Evolutionary conservation across 2,113 vertebrate genomes (phyloP).

Genomic region (Peromyscus maniculatus): DNA sequence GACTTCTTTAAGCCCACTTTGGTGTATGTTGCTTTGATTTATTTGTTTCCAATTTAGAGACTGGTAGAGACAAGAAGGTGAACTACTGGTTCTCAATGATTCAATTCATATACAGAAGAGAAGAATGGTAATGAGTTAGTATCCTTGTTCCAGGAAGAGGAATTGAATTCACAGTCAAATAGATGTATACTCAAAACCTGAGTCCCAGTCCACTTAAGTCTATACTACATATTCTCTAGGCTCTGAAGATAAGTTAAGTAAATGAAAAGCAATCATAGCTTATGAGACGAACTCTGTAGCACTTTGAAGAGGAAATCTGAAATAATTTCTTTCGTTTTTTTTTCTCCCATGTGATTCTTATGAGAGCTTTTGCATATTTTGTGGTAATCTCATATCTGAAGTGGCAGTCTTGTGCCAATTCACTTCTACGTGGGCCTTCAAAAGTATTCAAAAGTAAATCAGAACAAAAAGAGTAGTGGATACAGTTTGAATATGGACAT

Average conservation of each 20-base stretch:
- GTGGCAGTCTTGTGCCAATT: not conserved
- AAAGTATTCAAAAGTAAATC: not conserved
- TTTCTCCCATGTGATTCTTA: not conserved
- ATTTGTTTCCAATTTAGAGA: constrained; percentile 43
- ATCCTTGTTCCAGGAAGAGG: not conserved
- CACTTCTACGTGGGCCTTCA: not conserved
- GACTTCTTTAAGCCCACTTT: not conserved
- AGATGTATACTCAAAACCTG: constrained; percentile 26
- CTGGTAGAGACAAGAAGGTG: not conserved
- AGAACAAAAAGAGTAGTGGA: not conserved
- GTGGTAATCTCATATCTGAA: not conserved
- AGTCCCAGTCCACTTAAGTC: not conserved
- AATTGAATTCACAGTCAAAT: constrained; percentile 43
- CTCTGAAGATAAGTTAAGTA: not conserved
- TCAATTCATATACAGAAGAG: constrained; percentile 31
- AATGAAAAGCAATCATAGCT: constrained; percentile 26
- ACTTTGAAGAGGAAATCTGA: constrained; percentile 59
- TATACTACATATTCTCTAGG: not conserved
- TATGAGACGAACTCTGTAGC: not conserved
- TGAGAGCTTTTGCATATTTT: not conserved
- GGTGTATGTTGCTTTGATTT: constrained; percentile 48
- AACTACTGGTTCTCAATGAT: constrained; percentile 27
- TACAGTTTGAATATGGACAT: not conserved
- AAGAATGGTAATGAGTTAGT: not conserved
- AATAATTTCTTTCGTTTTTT: constrained; percentile 1